Evolutionary conservation across 2,113 vertebrate species (phyloP).

Genomic region (Arvicanthis niloticus): DNA sequence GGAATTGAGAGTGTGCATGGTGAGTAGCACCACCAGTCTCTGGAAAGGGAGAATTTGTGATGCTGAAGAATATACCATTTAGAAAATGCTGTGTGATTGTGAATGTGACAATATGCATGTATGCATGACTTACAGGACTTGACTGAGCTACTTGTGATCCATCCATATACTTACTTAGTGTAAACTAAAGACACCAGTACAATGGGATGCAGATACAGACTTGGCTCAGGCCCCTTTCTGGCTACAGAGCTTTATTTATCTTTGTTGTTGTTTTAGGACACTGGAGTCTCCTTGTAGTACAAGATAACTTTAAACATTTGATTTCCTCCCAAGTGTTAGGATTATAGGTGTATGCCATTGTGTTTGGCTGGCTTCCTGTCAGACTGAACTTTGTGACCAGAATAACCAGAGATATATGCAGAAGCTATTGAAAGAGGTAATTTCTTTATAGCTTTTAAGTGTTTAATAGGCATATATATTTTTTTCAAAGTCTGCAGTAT

Average conservation of each 20-base stretch:
- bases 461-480: neutral
- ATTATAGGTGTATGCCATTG: neutral
- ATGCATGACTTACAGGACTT: fast-evolving
- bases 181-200: too few species aligned
- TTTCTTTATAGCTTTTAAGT: neutral
- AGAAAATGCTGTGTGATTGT: neutral
- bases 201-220: too few species aligned
- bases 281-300: neutral
- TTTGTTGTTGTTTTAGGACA: neutral
- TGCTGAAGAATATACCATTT: neutral
- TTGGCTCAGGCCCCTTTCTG: neutral
- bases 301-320: neutral
- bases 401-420: neutral
- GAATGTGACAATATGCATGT: fast-evolving
- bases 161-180: too few species aligned
- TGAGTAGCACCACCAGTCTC: neutral
- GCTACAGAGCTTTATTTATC: neutral
- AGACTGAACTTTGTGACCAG: neutral
- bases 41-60: too few species aligned
- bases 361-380: neutral
- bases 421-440: neutral
- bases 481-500: neutral
- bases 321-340: neutral
- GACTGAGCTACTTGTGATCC: too few species aligned
- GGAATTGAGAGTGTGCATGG: too few species aligned